A percentile compares a stretch with the other conserved stretches of the same genome.
phyloP scores from a whole-genome alignment of 1,140 invertebrate genomes.

The Ladona fulva region DNA sequence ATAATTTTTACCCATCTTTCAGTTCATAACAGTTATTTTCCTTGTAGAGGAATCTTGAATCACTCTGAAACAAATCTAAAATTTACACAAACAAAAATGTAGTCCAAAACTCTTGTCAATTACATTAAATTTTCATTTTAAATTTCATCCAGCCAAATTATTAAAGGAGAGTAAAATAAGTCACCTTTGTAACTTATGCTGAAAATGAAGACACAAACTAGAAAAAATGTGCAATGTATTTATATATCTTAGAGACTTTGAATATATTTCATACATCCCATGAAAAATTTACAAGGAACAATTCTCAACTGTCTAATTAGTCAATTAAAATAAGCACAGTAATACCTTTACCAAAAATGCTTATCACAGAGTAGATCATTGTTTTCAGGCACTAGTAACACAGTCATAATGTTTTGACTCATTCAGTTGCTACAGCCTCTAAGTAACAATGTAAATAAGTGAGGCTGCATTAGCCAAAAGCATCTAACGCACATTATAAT shows the following conservation, averaged over 20 bases:
- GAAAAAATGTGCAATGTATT: not conserved
- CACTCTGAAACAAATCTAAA: too few species aligned
- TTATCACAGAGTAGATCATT: conserved; percentile 6
- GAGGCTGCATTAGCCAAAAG: not conserved
- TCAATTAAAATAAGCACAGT: not conserved
- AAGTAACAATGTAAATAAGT: not conserved
- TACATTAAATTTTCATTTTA: too few species aligned
- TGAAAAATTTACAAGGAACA: not conserved
- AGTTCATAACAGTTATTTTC: too few species aligned
- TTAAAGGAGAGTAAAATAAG: too few species aligned
- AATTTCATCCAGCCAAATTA: too few species aligned
- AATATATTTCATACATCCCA: not conserved
- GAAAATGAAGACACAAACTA: not conserved
- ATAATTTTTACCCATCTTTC: too few species aligned
- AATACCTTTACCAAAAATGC: conserved; percentile 1
- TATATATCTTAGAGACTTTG: not conserved
- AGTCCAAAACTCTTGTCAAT: too few species aligned
- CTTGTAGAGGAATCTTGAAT: too few species aligned
- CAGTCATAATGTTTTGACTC: not conserved
- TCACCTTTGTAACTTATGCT: too few species aligned
- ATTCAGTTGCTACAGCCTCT: not conserved
- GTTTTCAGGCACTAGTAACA: not conserved
- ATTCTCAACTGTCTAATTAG: not conserved
- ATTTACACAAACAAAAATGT: too few species aligned
- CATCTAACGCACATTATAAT: not conserved